A percentile compares a stretch with the other conserved stretches of the same genome.
Conservation (phyloP, 2,113 vertebrate species). For the Neotragus moschatus region DNA sequence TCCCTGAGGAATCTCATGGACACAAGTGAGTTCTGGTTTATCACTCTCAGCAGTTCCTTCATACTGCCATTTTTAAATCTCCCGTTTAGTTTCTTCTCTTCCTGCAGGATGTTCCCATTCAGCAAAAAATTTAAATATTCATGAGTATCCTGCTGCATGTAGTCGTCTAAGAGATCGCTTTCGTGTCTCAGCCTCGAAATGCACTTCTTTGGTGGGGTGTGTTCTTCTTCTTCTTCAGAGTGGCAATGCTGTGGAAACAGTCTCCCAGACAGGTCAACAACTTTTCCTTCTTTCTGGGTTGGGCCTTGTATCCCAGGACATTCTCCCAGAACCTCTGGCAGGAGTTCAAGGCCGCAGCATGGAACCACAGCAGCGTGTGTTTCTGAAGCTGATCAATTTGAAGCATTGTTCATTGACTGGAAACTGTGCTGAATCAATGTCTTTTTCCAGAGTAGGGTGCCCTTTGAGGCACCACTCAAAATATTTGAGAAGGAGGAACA, state of each 20-base stretch:
- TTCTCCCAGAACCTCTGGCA: not conserved
- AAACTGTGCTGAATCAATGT: not conserved
- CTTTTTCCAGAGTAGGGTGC: not conserved
- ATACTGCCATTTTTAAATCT: not conserved
- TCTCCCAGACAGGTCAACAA: not conserved
- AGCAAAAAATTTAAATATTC: not conserved
- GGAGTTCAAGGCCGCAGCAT: not conserved
- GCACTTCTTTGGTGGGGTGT: not conserved
- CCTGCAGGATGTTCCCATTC: rapidly evolving
- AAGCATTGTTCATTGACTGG: not conserved
- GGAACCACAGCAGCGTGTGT: not conserved
- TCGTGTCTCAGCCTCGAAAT: not conserved
- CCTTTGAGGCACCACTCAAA: not conserved
- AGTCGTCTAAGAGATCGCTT: not conserved
- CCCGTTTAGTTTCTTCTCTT: not conserved
- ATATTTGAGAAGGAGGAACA: not conserved
- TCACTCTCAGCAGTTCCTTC: not conserved
- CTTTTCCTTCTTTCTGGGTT: not conserved
- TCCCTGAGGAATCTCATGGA: not conserved
- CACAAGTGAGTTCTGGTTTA: not conserved
- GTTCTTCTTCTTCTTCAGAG: too few species aligned
- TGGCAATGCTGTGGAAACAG: not conserved
- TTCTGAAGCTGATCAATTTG: not conserved
- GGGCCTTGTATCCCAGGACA: not conserved
- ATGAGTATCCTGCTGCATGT: not conserved